Evolutionary conservation across 1,140 invertebrate species (phyloP).

Genomic region (Zaprionus ghesquierei): DNA sequence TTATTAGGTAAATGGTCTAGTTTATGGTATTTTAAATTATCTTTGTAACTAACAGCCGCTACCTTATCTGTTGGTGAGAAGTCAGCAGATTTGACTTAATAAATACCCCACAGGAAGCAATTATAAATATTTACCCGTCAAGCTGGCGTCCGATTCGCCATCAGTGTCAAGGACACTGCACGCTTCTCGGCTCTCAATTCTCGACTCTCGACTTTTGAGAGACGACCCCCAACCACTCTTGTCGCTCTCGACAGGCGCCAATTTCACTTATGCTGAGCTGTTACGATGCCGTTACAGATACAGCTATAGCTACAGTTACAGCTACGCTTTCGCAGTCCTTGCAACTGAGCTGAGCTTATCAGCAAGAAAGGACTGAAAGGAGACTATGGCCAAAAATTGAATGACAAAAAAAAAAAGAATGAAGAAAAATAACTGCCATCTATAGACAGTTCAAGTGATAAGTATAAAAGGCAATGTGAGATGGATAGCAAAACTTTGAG

Average conservation of each 20-base stretch:
- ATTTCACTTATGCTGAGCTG: constrained; percentile 44
- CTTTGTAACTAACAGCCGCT: neutral
- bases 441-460: constrained; percentile 33
- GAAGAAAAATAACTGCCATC: constrained; percentile 36
- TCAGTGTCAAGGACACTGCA: constrained; percentile 57
- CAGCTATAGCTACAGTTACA: constrained; percentile 29
- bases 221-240: neutral
- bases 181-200: neutral
- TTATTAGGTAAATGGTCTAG: neutral
- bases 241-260: constrained; percentile 27
- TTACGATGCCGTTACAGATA: constrained; percentile 33
- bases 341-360: constrained; percentile 22
- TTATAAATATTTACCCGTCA: constrained; percentile 41
- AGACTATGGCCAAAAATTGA: neutral
- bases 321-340: neutral
- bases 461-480: constrained; percentile 33
- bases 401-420: neutral
- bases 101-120: constrained; percentile 49
- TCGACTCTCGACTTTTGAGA: neutral
- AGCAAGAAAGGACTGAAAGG: neutral
- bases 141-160: constrained; percentile 19
- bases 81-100: constrained; percentile 14
- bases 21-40: neutral
- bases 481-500: constrained; percentile 48
- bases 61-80: neutral